Base-by-base conservation (phyloP, 2,797 vertebrate species). In the Alosa sapidissima region DNA sequence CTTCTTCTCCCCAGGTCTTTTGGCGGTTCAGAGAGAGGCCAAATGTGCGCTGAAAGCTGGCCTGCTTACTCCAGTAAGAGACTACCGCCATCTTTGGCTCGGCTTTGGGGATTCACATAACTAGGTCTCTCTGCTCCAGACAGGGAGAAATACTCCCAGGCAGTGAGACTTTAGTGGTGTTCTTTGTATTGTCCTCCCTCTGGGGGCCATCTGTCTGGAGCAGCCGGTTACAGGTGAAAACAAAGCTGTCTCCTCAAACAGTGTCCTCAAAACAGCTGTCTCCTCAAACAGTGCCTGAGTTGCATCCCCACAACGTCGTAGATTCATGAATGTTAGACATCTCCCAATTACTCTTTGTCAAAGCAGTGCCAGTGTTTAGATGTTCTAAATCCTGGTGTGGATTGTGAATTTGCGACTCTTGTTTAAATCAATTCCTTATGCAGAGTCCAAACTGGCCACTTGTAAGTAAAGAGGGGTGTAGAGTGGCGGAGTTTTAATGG, bases 151-250 rank as follows among this genome's bases (percentile, higher is more conserved):
- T 33, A 19, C 16, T 75, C 41, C 68, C 68, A 75, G 68, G 41
- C 72, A 45, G 16, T 19, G 41, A 45, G 72, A 21, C 41, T 78
- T 47, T 78, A 47, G 72, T 19, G 0, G 5, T 47, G 72, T 10
- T 45, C 72, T 45, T 47, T 36, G 47, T 21, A 78, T 19, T 21
- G 16, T 45, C 13, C 19, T 7, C 3, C 72, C 72, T 45, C 72
- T 41, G 9, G 41, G 72, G 72, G 41, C 72, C 72, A 47, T 5
- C 72, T 78, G 19, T 45, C 72, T 78, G 72, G 36, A 45, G 36
- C 16, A 21, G 72, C 16, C 47, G 72, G 72, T 78, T 78, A 78
- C 72, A 9, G 72, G 72, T 78, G 72, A 78, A 78, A 78, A 78
- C 72, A 78, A 47, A 21, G 41, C 16, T 19, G 16, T 21, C 72